phyloP scores from a whole-genome alignment of 2,113 vertebrate species.

The Noctilio leporinus region DNA sequence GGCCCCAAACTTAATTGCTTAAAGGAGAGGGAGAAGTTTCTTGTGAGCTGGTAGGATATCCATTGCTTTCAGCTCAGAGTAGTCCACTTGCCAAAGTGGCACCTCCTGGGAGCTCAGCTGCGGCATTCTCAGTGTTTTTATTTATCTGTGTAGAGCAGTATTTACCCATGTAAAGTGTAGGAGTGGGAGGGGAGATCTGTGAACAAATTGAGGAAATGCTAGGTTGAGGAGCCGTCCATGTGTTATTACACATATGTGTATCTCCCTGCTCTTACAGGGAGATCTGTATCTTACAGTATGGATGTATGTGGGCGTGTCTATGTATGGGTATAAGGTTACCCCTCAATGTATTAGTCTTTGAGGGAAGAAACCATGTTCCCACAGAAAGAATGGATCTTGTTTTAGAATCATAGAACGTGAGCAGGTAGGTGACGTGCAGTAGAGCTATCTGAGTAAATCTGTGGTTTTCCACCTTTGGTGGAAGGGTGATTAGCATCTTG shows the following conservation, averaged over 20 bases:
- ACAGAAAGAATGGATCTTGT: not conserved
- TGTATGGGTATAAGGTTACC: not conserved
- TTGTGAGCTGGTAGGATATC: not conserved
- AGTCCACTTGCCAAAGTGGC: not conserved
- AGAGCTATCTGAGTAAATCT: not conserved
- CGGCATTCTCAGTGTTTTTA: not conserved
- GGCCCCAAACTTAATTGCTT: not conserved
- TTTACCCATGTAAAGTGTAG: not conserved
- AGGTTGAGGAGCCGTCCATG: not conserved
- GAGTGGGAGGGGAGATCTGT: not conserved
- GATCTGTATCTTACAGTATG: not conserved
- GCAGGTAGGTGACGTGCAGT: not conserved
- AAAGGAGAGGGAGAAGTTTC: not conserved
- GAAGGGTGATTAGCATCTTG: not conserved
- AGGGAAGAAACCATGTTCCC: not conserved
- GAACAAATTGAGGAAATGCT: not conserved
- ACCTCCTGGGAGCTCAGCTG: not conserved
- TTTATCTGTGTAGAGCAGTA: not conserved
- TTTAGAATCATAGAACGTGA: not conserved
- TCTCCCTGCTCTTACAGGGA: not conserved
- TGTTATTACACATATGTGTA: not conserved
- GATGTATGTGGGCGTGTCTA: accelerated
- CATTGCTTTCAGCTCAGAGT: not conserved
- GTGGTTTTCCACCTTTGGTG: not conserved
- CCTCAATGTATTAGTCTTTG: not conserved